A percentile compares a stretch with the other conserved stretches of the same genome.
phyloP scores from a whole-genome alignment of 2,888 invertebrate species.

The Ferdinandea cuprea region DNA sequence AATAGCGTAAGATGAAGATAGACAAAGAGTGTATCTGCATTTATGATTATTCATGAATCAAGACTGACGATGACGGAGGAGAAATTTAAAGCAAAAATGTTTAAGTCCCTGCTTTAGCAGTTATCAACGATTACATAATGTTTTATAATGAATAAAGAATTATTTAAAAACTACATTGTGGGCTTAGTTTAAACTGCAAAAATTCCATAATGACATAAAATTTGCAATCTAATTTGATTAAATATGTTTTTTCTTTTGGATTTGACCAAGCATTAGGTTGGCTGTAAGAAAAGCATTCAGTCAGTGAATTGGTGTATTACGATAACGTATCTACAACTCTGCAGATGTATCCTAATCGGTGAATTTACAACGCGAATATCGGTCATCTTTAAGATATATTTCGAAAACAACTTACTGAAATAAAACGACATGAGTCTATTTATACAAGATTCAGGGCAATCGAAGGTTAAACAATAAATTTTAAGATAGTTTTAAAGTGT shows the following conservation, averaged over 20 bases:
- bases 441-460: background rate
- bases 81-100: constrained; percentile 10
- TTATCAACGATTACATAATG: background rate
- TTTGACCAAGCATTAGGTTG: constrained; percentile 22
- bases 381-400: background rate
- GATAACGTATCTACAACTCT: too few relatives aligned
- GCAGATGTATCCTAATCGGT: background rate
- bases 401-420: background rate
- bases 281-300: constrained; percentile 2
- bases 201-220: constrained; percentile 18
- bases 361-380: background rate
- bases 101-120: background rate
- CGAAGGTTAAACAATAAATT: background rate
- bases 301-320: constrained; percentile 2
- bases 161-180: background rate
- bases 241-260: constrained; percentile 2
- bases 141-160: constrained; percentile 3
- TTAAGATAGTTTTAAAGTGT: too few relatives aligned
- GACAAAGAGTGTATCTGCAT: background rate
- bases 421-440: background rate
- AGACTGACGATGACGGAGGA: background rate
- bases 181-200: constrained; percentile 2
- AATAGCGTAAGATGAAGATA: constrained; percentile 5
- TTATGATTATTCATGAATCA: background rate
- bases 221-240: constrained; percentile 35